Evolutionary conservation across 2,888 invertebrate species (phyloP).

Genomic region (Eubasilissa splendida): DNA sequence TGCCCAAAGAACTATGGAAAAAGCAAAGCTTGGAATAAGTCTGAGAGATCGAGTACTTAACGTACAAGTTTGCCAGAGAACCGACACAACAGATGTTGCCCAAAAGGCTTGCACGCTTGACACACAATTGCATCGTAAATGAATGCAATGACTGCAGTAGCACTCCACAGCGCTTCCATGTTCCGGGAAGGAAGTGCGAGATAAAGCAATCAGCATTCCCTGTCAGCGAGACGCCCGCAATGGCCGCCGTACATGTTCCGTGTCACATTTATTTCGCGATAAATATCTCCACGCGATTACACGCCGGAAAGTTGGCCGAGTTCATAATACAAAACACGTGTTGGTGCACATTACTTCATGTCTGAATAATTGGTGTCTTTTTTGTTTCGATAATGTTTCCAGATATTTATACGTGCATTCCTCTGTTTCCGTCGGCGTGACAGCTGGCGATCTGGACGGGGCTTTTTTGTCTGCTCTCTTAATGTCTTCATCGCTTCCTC

Average conservation of each 20-base stretch:
- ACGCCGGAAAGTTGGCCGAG: neutral
- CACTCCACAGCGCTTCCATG: neutral
- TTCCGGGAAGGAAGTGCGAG: constrained; percentile 23
- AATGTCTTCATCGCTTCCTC: neutral
- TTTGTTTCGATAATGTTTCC: constrained; percentile 9
- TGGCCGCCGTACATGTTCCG: neutral
- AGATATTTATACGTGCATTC: constrained; percentile 1
- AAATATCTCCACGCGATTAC: neutral
- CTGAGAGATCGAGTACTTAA: no score
- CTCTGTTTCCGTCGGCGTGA: neutral
- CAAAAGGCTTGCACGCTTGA: no score
- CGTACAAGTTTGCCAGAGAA: no score
- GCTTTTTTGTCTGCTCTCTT: neutral
- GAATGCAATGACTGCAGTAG: neutral
- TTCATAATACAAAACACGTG: constrained; percentile 33
- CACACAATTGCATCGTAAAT: neutral
- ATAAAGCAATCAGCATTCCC: constrained; percentile 27
- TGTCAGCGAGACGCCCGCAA: neutral
- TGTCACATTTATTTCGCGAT: constrained; percentile 14
- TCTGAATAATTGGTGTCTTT: constrained; percentile 3
- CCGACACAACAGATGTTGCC: no score
- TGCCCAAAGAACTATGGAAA: no score
- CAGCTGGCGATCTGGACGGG: neutral
- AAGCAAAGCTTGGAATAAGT: no score
- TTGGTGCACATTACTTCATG: neutral